phyloP scores from a whole-genome alignment of 2,888 invertebrate species.

The Ischnura elegans region DNA sequence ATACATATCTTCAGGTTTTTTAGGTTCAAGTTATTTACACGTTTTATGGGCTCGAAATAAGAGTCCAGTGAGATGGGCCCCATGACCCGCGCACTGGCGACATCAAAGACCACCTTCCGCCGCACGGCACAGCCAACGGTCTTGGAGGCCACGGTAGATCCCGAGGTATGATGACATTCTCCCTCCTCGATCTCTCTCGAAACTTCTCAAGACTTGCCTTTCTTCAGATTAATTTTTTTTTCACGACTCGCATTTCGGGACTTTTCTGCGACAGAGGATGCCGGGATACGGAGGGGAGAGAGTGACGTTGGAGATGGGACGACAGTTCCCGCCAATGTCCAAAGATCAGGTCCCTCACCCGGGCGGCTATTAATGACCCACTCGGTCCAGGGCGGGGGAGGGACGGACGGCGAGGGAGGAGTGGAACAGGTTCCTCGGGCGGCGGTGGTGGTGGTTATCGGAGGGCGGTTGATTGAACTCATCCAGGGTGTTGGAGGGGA shows the following conservation, averaged over 20 bases:
- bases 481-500: background rate
- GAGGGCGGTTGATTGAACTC: slow-evolving; percentile 43
- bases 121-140: background rate
- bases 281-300: too few species aligned
- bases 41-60: too few species aligned
- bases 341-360: background rate
- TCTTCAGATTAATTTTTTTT: background rate
- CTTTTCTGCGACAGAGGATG: background rate
- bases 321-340: background rate
- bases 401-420: background rate
- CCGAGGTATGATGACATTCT: slow-evolving; percentile 39
- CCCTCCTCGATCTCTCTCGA: background rate
- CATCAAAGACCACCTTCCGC: background rate
- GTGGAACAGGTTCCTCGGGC: slow-evolving; percentile 37
- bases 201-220: background rate
- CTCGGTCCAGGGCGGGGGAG: background rate
- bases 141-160: background rate
- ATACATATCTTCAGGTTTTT: too few species aligned
- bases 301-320: background rate
- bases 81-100: background rate
- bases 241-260: background rate
- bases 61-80: too few species aligned
- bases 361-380: slow-evolving; percentile 11
- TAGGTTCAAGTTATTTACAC: too few species aligned
- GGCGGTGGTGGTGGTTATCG: background rate